A percentile compares a stretch with the other conserved stretches of the same genome.
phyloP scores from a whole-genome alignment of 2,113 vertebrate genomes.

The Fregata magnificens region DNA sequence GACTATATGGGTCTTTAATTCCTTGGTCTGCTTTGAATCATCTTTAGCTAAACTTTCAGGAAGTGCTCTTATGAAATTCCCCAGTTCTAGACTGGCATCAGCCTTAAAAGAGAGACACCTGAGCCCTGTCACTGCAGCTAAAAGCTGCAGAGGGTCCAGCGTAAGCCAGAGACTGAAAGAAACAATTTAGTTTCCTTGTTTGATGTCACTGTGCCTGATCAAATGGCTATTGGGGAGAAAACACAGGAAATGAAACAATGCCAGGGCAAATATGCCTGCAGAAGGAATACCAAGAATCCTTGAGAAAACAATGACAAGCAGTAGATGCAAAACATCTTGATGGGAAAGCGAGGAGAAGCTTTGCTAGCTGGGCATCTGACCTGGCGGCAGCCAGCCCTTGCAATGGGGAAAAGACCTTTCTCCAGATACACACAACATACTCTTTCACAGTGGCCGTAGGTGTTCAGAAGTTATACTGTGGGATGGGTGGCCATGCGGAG shows the following conservation, averaged over 20 bases:
- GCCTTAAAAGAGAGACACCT: background rate
- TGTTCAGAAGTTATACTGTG: rapidly evolving
- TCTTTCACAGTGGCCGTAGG: background rate
- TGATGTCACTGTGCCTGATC: background rate
- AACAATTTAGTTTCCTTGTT: background rate
- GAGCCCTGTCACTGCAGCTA: background rate
- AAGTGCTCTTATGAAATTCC: background rate
- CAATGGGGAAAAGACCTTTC: background rate
- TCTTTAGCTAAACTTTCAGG: background rate
- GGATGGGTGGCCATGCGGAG: rapidly evolving
- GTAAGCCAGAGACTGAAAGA: background rate
- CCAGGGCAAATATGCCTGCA: background rate
- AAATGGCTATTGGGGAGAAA: background rate
- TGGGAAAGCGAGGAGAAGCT: background rate
- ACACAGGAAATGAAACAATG: background rate
- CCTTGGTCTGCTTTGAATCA: background rate
- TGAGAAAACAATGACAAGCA: background rate
- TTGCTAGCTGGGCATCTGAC: rapidly evolving
- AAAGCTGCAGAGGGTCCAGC: background rate
- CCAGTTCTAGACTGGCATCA: background rate
- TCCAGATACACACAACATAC: background rate
- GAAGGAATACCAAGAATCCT: background rate
- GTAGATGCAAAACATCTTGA: background rate
- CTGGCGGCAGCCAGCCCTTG: background rate
- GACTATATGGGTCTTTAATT: background rate